A percentile compares a stretch with the other conserved stretches of the same genome.
Conservation (phyloP, 2,113 vertebrate species). For the Phalacrocorax brasilianus region DNA sequence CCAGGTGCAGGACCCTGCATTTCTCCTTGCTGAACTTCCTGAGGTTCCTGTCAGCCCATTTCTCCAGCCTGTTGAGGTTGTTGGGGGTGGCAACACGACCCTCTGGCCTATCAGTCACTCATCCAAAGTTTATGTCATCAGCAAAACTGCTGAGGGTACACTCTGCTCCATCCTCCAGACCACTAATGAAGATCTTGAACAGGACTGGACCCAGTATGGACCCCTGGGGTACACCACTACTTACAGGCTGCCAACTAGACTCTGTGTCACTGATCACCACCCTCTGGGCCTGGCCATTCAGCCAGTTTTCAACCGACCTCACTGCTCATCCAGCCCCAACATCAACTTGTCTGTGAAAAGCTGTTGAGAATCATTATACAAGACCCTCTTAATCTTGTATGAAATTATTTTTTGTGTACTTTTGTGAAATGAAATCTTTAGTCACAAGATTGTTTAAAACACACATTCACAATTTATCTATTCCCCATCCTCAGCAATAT, state of each 20-base stretch:
- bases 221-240: background rate
- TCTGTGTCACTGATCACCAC: background rate
- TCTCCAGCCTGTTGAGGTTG: accelerated
- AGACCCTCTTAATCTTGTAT: background rate
- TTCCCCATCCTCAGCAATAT: background rate
- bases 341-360: background rate
- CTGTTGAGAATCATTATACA: background rate
- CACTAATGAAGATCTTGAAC: background rate
- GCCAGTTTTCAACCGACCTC: background rate
- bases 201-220: background rate
- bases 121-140: background rate
- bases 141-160: background rate
- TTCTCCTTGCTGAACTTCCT: background rate
- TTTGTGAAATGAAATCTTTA: constrained; percentile 1
- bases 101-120: background rate
- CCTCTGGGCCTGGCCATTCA: background rate
- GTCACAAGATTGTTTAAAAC: background rate
- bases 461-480: background rate
- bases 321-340: background rate
- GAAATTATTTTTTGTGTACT: background rate
- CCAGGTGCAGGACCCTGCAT: background rate
- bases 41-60: background rate
- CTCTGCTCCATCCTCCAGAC: background rate
- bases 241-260: background rate
- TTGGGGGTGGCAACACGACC: background rate